phyloP scores from a whole-genome alignment of 2,888 invertebrate genomes.

The Plusia festucae region DNA sequence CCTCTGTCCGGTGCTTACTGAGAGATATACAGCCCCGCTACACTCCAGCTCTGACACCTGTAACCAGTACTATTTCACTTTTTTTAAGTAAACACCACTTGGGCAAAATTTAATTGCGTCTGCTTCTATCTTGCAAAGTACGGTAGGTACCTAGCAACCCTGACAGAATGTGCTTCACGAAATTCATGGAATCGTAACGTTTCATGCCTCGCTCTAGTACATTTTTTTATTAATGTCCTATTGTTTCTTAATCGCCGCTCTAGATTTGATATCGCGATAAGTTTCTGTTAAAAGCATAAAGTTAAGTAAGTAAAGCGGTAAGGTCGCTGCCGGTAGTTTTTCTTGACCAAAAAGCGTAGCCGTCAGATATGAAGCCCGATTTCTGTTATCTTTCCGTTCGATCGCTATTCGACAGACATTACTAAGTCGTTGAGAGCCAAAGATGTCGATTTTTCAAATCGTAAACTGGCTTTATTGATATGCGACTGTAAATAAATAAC shows the following conservation, averaged over 20 bases:
- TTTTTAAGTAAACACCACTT: slow-evolving; percentile 50
- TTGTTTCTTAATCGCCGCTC: slow-evolving; percentile 85
- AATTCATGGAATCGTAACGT: slow-evolving; percentile 77
- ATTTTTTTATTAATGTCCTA: slow-evolving; percentile 85
- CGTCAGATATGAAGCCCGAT: slow-evolving; percentile 79
- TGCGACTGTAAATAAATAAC: slow-evolving; percentile 69
- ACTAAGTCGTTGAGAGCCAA: slow-evolving; percentile 68
- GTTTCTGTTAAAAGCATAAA: slow-evolving; percentile 83
- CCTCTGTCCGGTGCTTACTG: slow-evolving; percentile 72
- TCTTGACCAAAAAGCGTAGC: slow-evolving; percentile 74
- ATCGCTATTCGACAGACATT: slow-evolving; percentile 78
- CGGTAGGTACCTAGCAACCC: slow-evolving; percentile 35
- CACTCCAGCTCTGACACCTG: slow-evolving; percentile 65
- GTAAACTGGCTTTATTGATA: slow-evolving; percentile 70
- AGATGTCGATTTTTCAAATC: slow-evolving; percentile 76
- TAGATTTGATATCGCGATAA: slow-evolving; percentile 84
- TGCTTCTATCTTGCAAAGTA: slow-evolving; percentile 37
- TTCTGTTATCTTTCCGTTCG: slow-evolving; percentile 75
- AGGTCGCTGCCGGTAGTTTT: slow-evolving; percentile 76
- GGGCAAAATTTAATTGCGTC: slow-evolving; percentile 42
- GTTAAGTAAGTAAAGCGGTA: slow-evolving; percentile 76
- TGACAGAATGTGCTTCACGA: slow-evolving; percentile 44
- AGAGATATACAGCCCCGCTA: slow-evolving; percentile 72
- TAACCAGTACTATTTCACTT: slow-evolving; percentile 61
- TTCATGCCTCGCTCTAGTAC: slow-evolving; percentile 79